Evolutionary conservation across 2,113 vertebrate species (phyloP).

Genomic region (Gopherus flavomarginatus): DNA sequence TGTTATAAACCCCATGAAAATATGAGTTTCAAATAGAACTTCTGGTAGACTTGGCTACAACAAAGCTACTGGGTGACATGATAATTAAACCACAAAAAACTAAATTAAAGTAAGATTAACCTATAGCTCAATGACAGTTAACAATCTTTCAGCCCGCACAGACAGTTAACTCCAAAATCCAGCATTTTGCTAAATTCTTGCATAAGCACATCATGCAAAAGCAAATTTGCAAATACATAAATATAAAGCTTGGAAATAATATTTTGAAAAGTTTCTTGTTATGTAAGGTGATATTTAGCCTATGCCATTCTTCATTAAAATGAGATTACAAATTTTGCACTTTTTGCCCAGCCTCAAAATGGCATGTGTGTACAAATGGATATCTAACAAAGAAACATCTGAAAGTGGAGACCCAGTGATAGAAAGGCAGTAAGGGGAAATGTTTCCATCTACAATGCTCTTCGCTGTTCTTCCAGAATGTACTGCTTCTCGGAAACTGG

Average conservation of each 20-base stretch:
- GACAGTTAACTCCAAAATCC: not conserved
- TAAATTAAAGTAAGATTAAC: fast-evolving
- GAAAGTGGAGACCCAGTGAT: not conserved
- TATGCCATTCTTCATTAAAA: not conserved
- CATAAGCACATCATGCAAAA: not conserved
- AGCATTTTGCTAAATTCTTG: not conserved
- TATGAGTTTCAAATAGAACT: not conserved
- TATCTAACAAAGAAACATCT: not conserved
- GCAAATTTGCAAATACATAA: not conserved
- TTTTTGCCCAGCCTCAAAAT: not conserved
- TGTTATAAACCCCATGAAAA: not conserved
- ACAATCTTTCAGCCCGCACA: no score
- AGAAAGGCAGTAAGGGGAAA: not conserved
- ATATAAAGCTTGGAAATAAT: not conserved
- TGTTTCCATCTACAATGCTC: not conserved
- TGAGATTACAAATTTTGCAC: fast-evolving
- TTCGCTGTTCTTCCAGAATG: not conserved
- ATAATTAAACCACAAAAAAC: not conserved
- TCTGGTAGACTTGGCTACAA: not conserved
- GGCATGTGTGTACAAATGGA: not conserved
- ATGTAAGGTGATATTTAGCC: not conserved
- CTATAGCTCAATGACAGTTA: not conserved
- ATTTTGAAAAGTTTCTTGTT: not conserved
- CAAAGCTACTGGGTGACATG: not conserved
- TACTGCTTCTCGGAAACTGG: no score